Evolutionary conservation across 53 echinoderm and acorn worm genomes (phyloP).

Genomic region (Crossaster papposus): DNA sequence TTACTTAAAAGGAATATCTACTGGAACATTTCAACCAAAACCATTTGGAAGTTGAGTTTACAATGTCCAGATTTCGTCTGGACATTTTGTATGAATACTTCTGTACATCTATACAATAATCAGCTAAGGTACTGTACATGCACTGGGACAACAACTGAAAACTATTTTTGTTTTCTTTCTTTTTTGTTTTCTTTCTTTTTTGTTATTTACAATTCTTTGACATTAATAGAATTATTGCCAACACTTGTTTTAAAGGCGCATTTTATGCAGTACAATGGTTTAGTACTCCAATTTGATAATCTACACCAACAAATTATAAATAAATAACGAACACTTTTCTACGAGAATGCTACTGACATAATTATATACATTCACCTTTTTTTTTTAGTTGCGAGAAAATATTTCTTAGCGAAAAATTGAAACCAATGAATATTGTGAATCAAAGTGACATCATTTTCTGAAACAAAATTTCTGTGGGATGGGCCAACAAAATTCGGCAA

Average conservation of each 20-base stretch:
- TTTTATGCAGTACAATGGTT: conserved; percentile 12
- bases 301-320: background rate
- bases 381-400: too few relatives aligned
- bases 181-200: too few relatives aligned
- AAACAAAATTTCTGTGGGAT: too few relatives aligned
- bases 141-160: conserved; percentile 9
- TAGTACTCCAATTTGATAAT: background rate
- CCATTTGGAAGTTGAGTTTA: too few relatives aligned
- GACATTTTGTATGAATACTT: too few relatives aligned
- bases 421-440: too few relatives aligned
- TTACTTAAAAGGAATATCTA: too few relatives aligned
- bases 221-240: conserved; percentile 47
- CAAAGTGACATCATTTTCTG: too few relatives aligned
- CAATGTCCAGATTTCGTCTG: too few relatives aligned
- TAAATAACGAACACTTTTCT: background rate
- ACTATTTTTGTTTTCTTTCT: background rate
- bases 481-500: too few relatives aligned
- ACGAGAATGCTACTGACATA: background rate
- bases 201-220: conserved; percentile 30
- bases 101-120: background rate
- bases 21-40: too few relatives aligned
- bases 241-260: conserved; percentile 36
- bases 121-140: conserved; percentile 5
- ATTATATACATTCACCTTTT: background rate
- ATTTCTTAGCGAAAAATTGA: too few relatives aligned